Evolutionary conservation across 2,113 vertebrate genomes (phyloP), one percentile per base, ranked within the genome.

Genomic region (Macroglossus sobrinus): DNA sequence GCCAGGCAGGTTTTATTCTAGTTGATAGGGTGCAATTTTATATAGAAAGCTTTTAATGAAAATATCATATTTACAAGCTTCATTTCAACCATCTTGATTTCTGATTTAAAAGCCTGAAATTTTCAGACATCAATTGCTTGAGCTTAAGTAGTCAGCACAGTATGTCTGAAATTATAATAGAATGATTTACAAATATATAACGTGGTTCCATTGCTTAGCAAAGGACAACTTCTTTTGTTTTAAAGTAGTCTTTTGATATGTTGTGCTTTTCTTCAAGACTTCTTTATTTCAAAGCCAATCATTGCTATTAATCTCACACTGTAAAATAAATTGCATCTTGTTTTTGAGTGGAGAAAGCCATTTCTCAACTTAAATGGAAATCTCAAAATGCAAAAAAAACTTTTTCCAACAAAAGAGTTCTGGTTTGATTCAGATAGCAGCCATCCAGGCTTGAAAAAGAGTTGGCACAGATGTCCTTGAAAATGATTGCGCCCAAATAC

Each of bases 231-330:
- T 95, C 57, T 38, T 69, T 55, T 64, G 26, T 45, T 47, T 61
- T 7, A 7, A 71, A 35, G 28, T 75, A 85, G 55, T 14, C 40
- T n/a, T 97, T 71, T 96, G 26, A 68, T 80, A 40, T 61, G n/a
- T 87, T 21, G 18, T 85, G 9, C 93, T 95, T 86, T 92, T 94
- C 90, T 87, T 3, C 0, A 53, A 82, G 47, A 72, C 79, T 78
- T 82, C 30, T 61, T 95, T 97, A 90, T 94, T 96, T 86, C 91
- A 74, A 95, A 97, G 96, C 33, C 92, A 97, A 84, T 97, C 66
- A 96, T 90, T 88, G 68, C 68, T 97, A 71, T 84, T 95, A 85
- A 75, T 93, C 86, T 66, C 71, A 87, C 13, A 89, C 53, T 97
- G 30, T 75, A 98, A 96, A 97, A 75, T 59, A 79, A 96, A 97